phyloP scores from a whole-genome alignment of 2,888 invertebrate genomes.

The Argyresthia albistria region DNA sequence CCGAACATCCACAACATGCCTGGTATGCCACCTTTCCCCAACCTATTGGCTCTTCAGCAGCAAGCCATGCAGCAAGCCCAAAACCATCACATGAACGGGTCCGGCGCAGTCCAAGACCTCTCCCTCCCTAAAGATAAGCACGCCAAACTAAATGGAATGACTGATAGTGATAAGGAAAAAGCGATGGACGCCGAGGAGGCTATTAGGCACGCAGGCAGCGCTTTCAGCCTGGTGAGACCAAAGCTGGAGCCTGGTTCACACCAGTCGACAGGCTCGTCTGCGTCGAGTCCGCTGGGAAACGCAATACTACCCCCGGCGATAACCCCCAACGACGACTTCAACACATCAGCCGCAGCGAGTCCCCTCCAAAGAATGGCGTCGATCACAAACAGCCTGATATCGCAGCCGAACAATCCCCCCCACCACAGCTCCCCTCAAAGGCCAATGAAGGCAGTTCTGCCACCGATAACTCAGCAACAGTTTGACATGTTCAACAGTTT shows the following conservation, averaged over 20 bases:
- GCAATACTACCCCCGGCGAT: constrained; percentile 89
- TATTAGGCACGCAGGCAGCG: constrained; percentile 83
- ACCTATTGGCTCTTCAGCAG: constrained; percentile 85
- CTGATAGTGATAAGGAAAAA: constrained; percentile 79
- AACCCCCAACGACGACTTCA: constrained; percentile 86
- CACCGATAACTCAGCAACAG: constrained; percentile 98
- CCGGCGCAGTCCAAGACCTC: constrained; percentile 83
- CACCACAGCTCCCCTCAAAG: constrained; percentile 89
- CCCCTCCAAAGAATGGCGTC: constrained; percentile 98
- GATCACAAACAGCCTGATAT: constrained; percentile 96
- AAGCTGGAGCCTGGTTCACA: constrained; percentile 85
- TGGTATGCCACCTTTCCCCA: constrained; percentile 72
- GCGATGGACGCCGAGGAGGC: constrained; percentile 76
- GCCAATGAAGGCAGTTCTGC: constrained; percentile 95
- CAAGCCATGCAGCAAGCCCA: constrained; percentile 60
- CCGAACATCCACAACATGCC: constrained; percentile 37
- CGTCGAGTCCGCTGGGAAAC: constrained; percentile 88
- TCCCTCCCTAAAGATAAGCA: constrained; percentile 85
- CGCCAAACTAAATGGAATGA: constrained; percentile 76
- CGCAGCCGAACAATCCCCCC: constrained; percentile 88
- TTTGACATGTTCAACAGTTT: constrained; percentile 98
- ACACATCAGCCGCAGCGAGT: constrained; percentile 87
- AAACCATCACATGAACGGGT: constrained; percentile 74
- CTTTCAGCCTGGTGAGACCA: constrained; percentile 90
- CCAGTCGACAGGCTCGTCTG: constrained; percentile 82